Percentiles rank a stretch among this genome's conserved stretches.
Conservation (phyloP, 2,797 vertebrate genomes). For the Denticeps clupeoides region DNA sequence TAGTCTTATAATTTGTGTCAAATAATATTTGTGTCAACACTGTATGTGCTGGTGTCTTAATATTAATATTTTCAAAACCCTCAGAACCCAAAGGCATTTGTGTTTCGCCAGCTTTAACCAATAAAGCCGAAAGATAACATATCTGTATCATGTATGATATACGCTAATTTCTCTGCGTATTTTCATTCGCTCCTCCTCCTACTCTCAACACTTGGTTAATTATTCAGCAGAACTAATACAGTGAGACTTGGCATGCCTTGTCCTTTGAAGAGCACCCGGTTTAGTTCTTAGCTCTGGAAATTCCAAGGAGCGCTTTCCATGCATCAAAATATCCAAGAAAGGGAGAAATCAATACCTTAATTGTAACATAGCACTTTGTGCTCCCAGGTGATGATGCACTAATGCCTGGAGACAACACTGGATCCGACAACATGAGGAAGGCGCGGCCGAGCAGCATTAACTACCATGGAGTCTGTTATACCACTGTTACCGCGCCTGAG, state of each 20-base stretch:
- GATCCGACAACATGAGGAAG: neutral
- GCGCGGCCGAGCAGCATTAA: no score
- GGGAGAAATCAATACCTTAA: conserved; percentile 49
- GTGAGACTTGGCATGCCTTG: conserved; percentile 14
- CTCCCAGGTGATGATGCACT: conserved; percentile 30
- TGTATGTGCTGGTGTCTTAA: no score
- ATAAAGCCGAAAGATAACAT: no score
- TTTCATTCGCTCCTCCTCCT: no score
- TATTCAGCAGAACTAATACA: conserved; percentile 3
- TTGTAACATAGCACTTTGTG: conserved; percentile 45
- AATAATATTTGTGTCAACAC: no score
- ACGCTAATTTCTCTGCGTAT: no score
- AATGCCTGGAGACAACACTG: conserved; percentile 1
- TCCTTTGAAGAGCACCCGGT: no score
- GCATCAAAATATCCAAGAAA: conserved; percentile 39
- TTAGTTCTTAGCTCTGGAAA: conserved; percentile 47
- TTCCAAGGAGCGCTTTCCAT: conserved; percentile 32
- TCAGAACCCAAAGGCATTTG: no score
- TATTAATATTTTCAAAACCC: no score
- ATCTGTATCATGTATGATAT: no score
- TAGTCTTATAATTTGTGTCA: no score
- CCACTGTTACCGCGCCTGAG: neutral
- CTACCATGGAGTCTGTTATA: neutral
- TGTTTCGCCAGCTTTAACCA: no score
- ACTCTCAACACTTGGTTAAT: neutral